phyloP scores from a whole-genome alignment of 2,797 vertebrate species.

The Melanotaenia pygmaea region DNA sequence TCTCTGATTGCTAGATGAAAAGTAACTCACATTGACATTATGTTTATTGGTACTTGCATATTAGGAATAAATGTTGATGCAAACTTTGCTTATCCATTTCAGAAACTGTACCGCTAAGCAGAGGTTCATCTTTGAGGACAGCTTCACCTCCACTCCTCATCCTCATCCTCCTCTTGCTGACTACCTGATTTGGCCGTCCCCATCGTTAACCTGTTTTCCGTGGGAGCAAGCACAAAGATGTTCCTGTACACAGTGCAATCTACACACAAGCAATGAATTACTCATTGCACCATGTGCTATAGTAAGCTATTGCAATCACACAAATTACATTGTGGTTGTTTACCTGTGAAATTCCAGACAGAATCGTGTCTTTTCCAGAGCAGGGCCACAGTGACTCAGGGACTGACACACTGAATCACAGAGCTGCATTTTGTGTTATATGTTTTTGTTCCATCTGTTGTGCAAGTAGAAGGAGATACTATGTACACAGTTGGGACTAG shows the following conservation, averaged over 20 bases:
- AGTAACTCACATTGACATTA: background rate
- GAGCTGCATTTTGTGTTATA: slow-evolving; percentile 48
- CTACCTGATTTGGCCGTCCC: slow-evolving; percentile 62
- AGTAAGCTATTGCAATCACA: slow-evolving; percentile 35
- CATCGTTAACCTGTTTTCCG: slow-evolving; percentile 7
- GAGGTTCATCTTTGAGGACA: slow-evolving; percentile 30
- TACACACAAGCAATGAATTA: slow-evolving; percentile 31
- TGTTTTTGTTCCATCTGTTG: slow-evolving; percentile 43
- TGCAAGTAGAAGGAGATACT: slow-evolving; percentile 35
- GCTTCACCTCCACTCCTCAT: slow-evolving; percentile 49
- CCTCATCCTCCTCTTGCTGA: slow-evolving; percentile 54
- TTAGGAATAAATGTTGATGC: background rate
- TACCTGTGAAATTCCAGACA: slow-evolving; percentile 42
- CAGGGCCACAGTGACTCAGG: slow-evolving; percentile 51
- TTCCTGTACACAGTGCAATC: slow-evolving; percentile 29
- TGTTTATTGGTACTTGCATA: background rate
- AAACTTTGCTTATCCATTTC: slow-evolving; percentile 22
- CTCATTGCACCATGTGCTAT: slow-evolving; percentile 27
- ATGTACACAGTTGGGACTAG: background rate
- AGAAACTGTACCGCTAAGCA: slow-evolving; percentile 50
- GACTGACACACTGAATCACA: slow-evolving; percentile 39
- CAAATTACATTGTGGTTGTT: slow-evolving; percentile 23
- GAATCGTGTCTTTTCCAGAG: slow-evolving; percentile 29
- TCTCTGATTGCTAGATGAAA: background rate
- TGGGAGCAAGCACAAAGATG: background rate